phyloP scores from a whole-genome alignment of 2,113 vertebrate genomes.

The Pristiophorus japonicus region DNA sequence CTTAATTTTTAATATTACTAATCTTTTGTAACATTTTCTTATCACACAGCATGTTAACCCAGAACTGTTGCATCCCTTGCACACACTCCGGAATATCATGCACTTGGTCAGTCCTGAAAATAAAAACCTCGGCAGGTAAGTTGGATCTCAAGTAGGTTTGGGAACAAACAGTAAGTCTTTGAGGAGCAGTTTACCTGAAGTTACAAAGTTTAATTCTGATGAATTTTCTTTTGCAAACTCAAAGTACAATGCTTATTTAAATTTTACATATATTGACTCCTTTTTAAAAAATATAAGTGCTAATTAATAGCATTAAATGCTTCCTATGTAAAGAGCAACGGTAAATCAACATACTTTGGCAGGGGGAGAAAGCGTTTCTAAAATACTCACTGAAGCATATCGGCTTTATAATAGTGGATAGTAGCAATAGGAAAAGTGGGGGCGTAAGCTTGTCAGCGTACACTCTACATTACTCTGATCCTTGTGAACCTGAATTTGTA shows the following conservation, averaged over 20 bases:
- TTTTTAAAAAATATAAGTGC: not conserved
- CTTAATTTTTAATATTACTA: not conserved
- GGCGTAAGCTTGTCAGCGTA: too few species aligned
- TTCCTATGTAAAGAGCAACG: not conserved
- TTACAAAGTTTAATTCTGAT: not conserved
- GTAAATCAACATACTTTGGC: not conserved
- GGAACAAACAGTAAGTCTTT: not conserved
- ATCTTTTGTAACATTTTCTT: slow-evolving; percentile 36
- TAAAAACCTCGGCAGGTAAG: slow-evolving; percentile 87
- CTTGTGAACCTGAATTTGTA: not conserved
- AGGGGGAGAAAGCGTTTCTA: not conserved
- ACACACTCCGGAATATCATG: slow-evolving; percentile 95
- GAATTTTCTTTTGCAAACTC: not conserved
- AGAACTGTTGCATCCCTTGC: slow-evolving; percentile 89
- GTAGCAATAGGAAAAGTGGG: not conserved
- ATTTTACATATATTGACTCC: not conserved
- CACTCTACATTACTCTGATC: too few species aligned
- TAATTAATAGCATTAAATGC: not conserved
- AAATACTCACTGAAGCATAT: not conserved
- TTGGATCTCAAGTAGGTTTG: not conserved
- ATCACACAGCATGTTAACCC: slow-evolving; percentile 78
- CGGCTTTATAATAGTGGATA: not conserved
- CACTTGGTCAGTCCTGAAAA: slow-evolving; percentile 85
- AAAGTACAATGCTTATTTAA: too few species aligned
- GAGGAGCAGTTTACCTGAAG: not conserved